Evolutionary conservation across 2,888 invertebrate species (phyloP).

Genomic region (Rhagonycha lutea): DNA sequence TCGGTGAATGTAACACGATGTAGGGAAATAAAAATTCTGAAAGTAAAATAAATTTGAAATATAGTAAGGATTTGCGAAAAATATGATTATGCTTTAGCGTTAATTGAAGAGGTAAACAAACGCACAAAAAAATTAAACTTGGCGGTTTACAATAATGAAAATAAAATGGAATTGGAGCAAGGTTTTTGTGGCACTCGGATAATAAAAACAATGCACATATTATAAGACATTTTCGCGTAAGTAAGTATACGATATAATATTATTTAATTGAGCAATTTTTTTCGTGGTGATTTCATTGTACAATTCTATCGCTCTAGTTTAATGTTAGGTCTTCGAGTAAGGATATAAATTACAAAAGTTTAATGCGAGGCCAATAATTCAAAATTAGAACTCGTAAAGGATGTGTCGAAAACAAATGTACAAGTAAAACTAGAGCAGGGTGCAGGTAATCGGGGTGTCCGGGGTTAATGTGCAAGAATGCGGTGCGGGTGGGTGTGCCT

Average conservation of each 20-base stretch:
- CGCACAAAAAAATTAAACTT: background rate
- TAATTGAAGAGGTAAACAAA: background rate
- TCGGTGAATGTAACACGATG: background rate
- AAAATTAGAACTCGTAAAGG: constrained; percentile 31
- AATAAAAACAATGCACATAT: background rate
- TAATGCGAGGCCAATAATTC: constrained; percentile 28
- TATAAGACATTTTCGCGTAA: background rate
- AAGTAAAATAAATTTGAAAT: background rate
- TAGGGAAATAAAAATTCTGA: background rate
- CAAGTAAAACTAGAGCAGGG: constrained; percentile 44
- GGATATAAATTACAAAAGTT: constrained; percentile 25
- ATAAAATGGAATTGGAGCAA: background rate
- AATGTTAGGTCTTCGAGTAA: background rate
- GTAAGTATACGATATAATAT: background rate
- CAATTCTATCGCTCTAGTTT: constrained; percentile 3
- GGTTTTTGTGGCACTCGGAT: background rate
- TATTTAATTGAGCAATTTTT: background rate
- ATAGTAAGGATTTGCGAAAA: background rate
- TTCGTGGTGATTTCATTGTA: background rate
- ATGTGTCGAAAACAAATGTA: constrained; percentile 45
- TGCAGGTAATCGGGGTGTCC: constrained; percentile 51
- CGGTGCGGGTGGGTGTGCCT: constrained; percentile 52
- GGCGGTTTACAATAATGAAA: background rate
- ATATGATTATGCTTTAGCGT: background rate
- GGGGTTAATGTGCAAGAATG: constrained; percentile 54